These are phyloP conservation scores for Eretmochelys imbricata DNA, from an alignment of 2,113 vertebrate species.

Conservation along the genomic window DNA sequence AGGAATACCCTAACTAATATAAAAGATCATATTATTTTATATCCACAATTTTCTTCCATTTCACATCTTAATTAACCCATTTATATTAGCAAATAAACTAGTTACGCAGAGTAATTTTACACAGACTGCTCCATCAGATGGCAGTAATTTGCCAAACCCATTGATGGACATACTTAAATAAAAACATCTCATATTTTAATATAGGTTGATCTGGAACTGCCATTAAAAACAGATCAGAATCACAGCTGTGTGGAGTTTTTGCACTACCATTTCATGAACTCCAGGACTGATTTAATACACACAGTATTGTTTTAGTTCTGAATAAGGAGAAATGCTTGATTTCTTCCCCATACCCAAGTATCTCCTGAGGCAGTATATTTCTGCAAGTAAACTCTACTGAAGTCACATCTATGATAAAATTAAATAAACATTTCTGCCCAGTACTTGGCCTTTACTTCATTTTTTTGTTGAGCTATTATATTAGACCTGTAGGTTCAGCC, in stretches of 20 bases:
- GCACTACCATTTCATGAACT: background rate
- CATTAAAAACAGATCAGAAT: background rate
- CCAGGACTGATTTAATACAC: background rate
- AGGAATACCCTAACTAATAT: background rate
- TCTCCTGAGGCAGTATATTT: conserved; percentile 26
- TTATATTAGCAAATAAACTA: background rate
- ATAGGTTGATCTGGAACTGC: background rate
- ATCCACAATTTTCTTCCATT: background rate
- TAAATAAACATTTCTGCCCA: background rate
- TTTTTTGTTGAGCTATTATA: conserved; percentile 7
- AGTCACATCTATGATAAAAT: conserved; percentile 7
- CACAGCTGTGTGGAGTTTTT: background rate
- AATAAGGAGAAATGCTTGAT: background rate
- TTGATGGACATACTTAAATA: background rate
- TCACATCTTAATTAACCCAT: background rate
- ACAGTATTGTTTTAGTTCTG: background rate
- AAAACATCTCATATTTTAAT: background rate
- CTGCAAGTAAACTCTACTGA: background rate
- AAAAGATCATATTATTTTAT: background rate
- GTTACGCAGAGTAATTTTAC: background rate
- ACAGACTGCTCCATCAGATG: background rate
- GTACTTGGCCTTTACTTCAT: background rate
- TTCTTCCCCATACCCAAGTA: background rate
- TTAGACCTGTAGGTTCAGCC: background rate
- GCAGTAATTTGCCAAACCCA: background rate